Evolutionary conservation across 2,797 vertebrate genomes (phyloP).

Genomic region (Psittacula derbiana): DNA sequence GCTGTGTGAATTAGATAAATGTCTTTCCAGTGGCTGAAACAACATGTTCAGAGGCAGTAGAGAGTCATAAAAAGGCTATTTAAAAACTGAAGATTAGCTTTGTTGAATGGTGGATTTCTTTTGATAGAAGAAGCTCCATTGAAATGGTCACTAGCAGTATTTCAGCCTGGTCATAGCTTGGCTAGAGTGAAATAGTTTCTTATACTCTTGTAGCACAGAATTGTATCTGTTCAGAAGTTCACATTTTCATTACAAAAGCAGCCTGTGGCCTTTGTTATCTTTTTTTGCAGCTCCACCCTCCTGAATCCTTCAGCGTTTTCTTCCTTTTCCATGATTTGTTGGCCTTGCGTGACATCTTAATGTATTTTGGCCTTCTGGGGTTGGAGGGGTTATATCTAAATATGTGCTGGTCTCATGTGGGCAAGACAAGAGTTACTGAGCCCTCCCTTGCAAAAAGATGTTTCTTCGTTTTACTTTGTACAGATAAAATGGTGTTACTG

Average conservation of each 20-base stretch:
- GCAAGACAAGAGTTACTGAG: neutral
- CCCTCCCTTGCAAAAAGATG: neutral
- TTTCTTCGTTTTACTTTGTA: neutral
- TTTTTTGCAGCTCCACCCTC: neutral
- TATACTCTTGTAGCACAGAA: accelerated
- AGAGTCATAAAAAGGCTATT: neutral
- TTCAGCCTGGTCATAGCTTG: neutral
- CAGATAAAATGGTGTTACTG: neutral
- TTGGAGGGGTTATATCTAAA: neutral
- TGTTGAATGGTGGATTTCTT: neutral
- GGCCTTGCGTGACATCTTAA: neutral
- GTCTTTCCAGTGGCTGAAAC: neutral
- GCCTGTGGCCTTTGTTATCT: neutral
- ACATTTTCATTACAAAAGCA: neutral
- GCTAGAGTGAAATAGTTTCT: neutral
- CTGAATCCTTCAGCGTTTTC: neutral
- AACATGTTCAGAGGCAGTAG: neutral
- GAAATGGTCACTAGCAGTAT: neutral
- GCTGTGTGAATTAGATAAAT: neutral
- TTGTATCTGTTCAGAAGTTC: neutral
- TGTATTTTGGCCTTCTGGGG: neutral
- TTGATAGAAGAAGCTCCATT: neutral
- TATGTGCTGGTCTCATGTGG: neutral
- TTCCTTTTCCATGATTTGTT: neutral
- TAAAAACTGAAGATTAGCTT: neutral